Base-by-base conservation (phyloP, 2,797 vertebrate genomes). In the Crocidura indochinensis region DNA sequence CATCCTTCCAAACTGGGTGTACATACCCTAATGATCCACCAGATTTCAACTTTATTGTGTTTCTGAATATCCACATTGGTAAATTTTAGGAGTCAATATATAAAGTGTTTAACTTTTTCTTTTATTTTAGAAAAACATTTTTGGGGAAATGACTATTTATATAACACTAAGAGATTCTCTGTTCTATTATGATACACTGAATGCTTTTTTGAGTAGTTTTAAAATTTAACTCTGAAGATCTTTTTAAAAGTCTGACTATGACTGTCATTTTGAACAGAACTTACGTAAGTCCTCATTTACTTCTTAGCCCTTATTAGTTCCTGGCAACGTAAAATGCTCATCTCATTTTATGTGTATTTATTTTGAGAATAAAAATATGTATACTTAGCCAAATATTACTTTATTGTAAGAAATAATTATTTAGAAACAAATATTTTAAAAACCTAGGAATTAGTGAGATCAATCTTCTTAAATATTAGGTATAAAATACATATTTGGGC, bases 371-470 rank as follows among this genome's bases (percentile, higher is more conserved):
- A 44, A 15, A 79, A 62, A 77, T 4, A 2, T 29, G 68, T 82
- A 6, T 82, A 69, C 6, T 65, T 17, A 84, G 15, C 4, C 0
- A 0, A 77, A 1, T n/a, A 80, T 9, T 20, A 8, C 0, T 56
- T 72, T 62, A 53, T 76, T 11, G 27, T n/a, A 12, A 78, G 27
- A 62, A 74, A 82, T 4, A 8, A 26, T n/a, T 79, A 11, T 62
- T 86, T 22, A 73, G 24, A 84, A 80, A 51, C 14, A 53, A 90
- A 64, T 56, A 56, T 86, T 65, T 73, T 46, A 10, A 62, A 6
- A 11, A 62, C 8, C 15, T 71, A 38, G 80, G 5, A 86, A 85
- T 67, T 26, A 78, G 82, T 88, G 27, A 0, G 27, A 1, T 38
- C 3, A 3, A 0, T 78, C 14, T 81, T 93, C 27, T 65, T 22